Percentiles rank a stretch among this genome's conserved stretches.
Conservation (phyloP, 30 jellyfish, hydroid and myxozoan genomes). For the Catostylus mosaicus region DNA sequence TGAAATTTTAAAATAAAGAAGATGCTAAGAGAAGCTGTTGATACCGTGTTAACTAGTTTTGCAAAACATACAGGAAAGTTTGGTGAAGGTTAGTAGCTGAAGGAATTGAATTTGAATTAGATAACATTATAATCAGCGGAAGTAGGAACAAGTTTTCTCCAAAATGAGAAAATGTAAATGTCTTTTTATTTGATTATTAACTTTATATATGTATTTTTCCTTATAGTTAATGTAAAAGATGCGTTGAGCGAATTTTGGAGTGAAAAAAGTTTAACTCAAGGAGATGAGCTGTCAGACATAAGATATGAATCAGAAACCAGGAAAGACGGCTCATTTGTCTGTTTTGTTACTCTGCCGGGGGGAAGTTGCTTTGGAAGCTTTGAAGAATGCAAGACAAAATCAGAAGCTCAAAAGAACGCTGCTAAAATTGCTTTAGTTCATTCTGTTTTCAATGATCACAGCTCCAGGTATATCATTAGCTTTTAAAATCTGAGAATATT, state of each 20-base stretch:
- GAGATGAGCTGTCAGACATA: not conserved
- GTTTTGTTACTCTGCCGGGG: slow-evolving; percentile 76
- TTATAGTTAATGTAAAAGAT: slow-evolving; percentile 69
- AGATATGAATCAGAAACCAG: slow-evolving; percentile 49
- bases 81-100: slow-evolving; percentile 57
- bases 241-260: slow-evolving; percentile 69
- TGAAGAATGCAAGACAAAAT: slow-evolving; percentile 62
- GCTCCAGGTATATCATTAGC: slow-evolving; percentile 82
- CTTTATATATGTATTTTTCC: too few relatives aligned
- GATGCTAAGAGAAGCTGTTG: slow-evolving; percentile 73
- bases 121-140: too few relatives aligned
- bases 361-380: slow-evolving; percentile 85
- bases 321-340: slow-evolving; percentile 52
- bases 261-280: slow-evolving; percentile 12
- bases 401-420: slow-evolving; percentile 79
- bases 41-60: slow-evolving; percentile 60
- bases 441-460: slow-evolving; percentile 75
- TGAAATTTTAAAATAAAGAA: not conserved
- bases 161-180: too few relatives aligned
- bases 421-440: slow-evolving; percentile 80
- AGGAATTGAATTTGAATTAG: too few relatives aligned
- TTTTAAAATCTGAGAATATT: not conserved
- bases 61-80: slow-evolving; percentile 72
- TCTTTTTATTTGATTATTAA: too few relatives aligned
- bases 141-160: too few relatives aligned